These are phyloP conservation scores for Matsumyia berberina DNA, from an alignment of 2,888 invertebrate species.

Conservation along the genomic window DNA sequence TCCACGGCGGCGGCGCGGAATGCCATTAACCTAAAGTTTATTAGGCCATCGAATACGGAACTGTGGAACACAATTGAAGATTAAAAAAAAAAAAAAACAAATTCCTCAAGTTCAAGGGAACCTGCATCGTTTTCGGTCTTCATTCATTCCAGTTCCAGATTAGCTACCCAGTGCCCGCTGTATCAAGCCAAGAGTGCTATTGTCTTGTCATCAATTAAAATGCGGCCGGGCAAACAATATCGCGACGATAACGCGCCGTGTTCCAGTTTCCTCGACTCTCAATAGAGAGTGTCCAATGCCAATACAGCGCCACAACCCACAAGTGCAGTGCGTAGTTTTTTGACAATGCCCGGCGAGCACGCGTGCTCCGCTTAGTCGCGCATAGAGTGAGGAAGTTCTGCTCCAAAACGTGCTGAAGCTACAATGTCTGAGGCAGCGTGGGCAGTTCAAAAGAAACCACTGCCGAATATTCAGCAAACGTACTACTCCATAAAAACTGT, in stretches of 20 bases:
- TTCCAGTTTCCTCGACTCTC: slow-evolving; percentile 34
- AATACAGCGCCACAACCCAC: slow-evolving; percentile 5
- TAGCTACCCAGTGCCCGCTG: background rate
- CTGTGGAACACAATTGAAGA: slow-evolving; percentile 20
- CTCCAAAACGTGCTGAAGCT: slow-evolving; percentile 34
- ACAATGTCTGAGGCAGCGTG: slow-evolving; percentile 38
- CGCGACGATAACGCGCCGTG: slow-evolving; percentile 1
- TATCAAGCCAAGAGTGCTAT: slow-evolving; percentile 9
- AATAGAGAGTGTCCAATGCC: slow-evolving; percentile 37
- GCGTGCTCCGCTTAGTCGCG: slow-evolving; percentile 45
- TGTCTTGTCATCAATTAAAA: slow-evolving; percentile 48
- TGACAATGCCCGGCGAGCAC: slow-evolving; percentile 39
- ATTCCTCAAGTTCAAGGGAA: slow-evolving; percentile 67
- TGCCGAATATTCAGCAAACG: slow-evolving; percentile 68
- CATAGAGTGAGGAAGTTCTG: slow-evolving; percentile 34
- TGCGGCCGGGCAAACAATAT: slow-evolving; percentile 29
- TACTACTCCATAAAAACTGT: slow-evolving; percentile 43
- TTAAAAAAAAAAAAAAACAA: slow-evolving; percentile 22
- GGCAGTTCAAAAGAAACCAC: slow-evolving; percentile 62
- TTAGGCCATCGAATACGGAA: slow-evolving; percentile 49
- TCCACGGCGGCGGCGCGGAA: slow-evolving; percentile 34
- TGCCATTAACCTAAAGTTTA: slow-evolving; percentile 49
- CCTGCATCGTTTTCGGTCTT: slow-evolving; percentile 28
- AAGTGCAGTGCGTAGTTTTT: slow-evolving; percentile 56
- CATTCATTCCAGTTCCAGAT: slow-evolving; percentile 18